Evolutionary conservation across 1,140 invertebrate genomes (phyloP).

Genomic region (Megathymus violae): DNA sequence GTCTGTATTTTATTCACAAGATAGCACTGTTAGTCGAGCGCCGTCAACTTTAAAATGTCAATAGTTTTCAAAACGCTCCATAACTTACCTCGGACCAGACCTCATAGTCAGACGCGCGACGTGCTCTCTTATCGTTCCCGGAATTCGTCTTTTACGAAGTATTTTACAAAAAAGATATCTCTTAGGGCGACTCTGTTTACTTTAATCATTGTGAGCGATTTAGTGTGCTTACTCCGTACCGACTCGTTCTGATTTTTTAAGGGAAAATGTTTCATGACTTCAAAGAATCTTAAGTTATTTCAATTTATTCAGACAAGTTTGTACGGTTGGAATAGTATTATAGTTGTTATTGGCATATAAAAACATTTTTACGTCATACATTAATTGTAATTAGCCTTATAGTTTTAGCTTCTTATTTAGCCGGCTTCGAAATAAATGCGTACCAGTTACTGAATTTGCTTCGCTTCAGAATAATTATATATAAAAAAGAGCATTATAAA

Average conservation of each 20-base stretch:
- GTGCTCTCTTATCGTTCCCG: conserved; percentile 70
- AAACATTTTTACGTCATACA: too few relatives aligned
- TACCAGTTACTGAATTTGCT: too few relatives aligned
- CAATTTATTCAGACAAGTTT: conserved; percentile 7
- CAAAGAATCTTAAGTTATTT: conserved; percentile 21
- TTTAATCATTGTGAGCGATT: conserved; percentile 71
- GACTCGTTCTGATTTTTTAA: conserved; percentile 26
- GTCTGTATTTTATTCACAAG: too few relatives aligned
- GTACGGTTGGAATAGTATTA: not conserved
- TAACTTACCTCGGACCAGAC: conserved; percentile 39
- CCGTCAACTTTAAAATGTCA: not conserved
- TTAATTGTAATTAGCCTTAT: too few relatives aligned
- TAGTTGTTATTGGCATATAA: not conserved
- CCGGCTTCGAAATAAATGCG: too few relatives aligned
- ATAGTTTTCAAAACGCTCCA: not conserved
- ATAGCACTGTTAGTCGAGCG: too few relatives aligned
- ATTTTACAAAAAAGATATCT: conserved; percentile 74
- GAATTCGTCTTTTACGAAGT: conserved; percentile 78
- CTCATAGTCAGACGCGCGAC: conserved; percentile 49
- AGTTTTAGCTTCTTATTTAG: too few relatives aligned
- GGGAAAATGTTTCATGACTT: conserved; percentile 16
- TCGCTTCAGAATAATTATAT: too few relatives aligned
- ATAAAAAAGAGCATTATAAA: too few relatives aligned
- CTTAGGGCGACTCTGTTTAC: conserved; percentile 63
- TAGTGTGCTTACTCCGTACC: conserved; percentile 37